phyloP scores from a whole-genome alignment of 1,140 invertebrate species.

The Arctopsyche grandis region DNA sequence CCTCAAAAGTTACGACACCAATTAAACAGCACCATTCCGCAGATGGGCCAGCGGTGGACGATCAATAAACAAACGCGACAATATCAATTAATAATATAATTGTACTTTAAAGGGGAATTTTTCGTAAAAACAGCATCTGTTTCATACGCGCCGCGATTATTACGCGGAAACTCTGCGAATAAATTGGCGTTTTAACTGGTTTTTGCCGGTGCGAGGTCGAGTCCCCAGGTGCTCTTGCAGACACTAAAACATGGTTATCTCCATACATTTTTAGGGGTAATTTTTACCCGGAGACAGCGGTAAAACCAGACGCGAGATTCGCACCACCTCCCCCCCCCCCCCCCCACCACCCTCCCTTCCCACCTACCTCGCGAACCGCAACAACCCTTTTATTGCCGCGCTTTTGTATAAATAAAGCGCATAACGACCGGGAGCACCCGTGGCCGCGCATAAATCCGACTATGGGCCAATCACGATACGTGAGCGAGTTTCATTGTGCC shows the following conservation, averaged over 20 bases:
- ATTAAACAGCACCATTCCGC: no score
- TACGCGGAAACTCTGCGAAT: no score
- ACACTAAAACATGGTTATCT: background rate
- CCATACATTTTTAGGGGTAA: conserved; percentile 7
- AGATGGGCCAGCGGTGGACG: no score
- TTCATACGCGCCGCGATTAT: no score
- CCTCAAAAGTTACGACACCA: no score
- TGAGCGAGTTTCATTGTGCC: background rate
- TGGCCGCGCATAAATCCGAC: background rate
- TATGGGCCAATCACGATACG: background rate
- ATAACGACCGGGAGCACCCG: background rate
- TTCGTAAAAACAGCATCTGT: no score
- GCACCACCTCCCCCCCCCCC: no score
- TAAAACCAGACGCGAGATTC: background rate
- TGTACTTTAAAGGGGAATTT: no score
- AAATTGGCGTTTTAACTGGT: no score
- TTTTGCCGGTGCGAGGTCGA: background rate
- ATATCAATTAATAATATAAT: no score
- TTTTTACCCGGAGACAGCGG: background rate
- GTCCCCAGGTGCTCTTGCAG: background rate
- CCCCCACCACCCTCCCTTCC: no score
- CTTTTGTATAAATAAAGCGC: conserved; percentile 1
- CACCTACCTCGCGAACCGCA: background rate
- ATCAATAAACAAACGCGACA: no score
- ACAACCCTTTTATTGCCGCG: background rate